Percentiles rank a stretch among this genome's conserved stretches.
These are phyloP conservation scores for Champsocephalus gunnari DNA, from an alignment of 2,797 vertebrate genomes.

Conservation along the genomic window DNA sequence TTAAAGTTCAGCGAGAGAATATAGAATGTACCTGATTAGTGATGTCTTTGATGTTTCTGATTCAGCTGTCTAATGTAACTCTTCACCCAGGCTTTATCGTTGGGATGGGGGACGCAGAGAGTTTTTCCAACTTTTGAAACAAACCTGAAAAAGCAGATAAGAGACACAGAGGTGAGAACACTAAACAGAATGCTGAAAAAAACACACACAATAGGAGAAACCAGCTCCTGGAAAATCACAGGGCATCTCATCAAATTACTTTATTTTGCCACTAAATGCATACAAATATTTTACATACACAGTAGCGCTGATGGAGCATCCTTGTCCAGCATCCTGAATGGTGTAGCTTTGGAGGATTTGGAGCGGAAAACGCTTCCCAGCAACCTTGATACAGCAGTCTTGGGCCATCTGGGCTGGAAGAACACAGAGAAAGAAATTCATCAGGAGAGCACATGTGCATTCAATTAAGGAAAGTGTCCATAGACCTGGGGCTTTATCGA, in stretches of 20 bases:
- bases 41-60: neutral
- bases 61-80: conserved; percentile 30
- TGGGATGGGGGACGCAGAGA: conserved; percentile 52
- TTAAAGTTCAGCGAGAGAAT: neutral
- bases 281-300: conserved; percentile 46
- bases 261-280: neutral
- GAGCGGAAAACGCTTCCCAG: conserved; percentile 1
- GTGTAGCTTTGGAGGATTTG: conserved; percentile 8
- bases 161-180: conserved; percentile 1
- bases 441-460: neutral
- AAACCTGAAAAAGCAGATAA: conserved; percentile 48
- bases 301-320: conserved; percentile 62
- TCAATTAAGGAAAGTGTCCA: neutral
- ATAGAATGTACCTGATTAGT: conserved; percentile 31
- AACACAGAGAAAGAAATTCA: neutral
- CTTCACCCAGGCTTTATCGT: conserved; percentile 12
- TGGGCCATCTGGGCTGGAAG: conserved; percentile 48
- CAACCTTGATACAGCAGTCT: conserved; percentile 61
- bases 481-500: too few species aligned
- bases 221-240: neutral
- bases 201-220: neutral
- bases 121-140: neutral
- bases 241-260: neutral
- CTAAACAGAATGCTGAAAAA: neutral
- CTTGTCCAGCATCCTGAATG: conserved; percentile 55